Base-by-base conservation (phyloP, 2,888 invertebrate species). In the Arge pagana region DNA sequence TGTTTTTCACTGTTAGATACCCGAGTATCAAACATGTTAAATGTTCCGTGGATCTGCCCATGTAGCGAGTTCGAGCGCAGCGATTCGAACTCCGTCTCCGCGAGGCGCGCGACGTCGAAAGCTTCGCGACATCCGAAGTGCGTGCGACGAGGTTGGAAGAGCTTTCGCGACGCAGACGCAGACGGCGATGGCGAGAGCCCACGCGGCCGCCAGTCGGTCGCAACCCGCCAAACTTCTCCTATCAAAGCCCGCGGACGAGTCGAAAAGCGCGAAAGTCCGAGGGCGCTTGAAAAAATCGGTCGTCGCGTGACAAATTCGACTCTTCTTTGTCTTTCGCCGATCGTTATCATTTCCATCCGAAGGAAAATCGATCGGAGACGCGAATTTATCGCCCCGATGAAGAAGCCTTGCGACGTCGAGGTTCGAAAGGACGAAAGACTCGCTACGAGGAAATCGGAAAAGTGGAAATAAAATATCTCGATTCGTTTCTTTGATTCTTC, bases 141-240 rank as follows among this genome's bases (percentile, higher is more conserved):
- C 52, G 48, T 52, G 54, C 57, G 63, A 48, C 43, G 41, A 26
- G 50, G 16, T 18, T 26, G 43, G 10, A 41, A 43, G 23, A 23
- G 68, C 72, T 45, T 15, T 35, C 23, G 15, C 31, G 33, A 26
- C 10, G 72, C 70, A 63, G 55, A 63, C 61, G 64, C 64, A 55
- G 53, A 54, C 40, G 45, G 54, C 61, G 62, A 56, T 66, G 71
- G 66, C 71, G 68, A 66, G 60, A 64, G 64, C 68, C 71, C 72
- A 72, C 72, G 72, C 71, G 72, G 69, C 70, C 30, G 65, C 64
- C 68, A 70, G 70, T 70, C 68, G 66, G 62, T 66, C 70, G 65
- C 65, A 71, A 70, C 69, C 71, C 70, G 68, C 71, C 68, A 72
- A 72, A 72, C 71, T 67, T 70, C 45, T 45, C 35, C 35, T 33